phyloP scores from a whole-genome alignment of 2,888 invertebrate genomes.

The Macaria liturata region DNA sequence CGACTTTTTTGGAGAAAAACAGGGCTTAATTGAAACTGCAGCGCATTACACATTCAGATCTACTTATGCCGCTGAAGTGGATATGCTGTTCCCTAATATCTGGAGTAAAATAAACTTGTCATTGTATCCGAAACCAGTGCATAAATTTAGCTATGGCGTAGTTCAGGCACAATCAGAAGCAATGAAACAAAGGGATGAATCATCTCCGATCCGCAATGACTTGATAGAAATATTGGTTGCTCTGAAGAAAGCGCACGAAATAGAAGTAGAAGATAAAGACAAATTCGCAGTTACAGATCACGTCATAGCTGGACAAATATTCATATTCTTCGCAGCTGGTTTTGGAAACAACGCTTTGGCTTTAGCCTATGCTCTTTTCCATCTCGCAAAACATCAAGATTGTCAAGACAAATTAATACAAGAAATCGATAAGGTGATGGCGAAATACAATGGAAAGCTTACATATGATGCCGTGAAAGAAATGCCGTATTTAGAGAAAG shows the following conservation, averaged over 20 bases:
- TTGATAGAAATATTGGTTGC: conserved; percentile 42
- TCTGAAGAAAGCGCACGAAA: conserved; percentile 31
- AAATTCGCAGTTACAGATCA: conserved; percentile 47
- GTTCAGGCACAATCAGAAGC: conserved; percentile 29
- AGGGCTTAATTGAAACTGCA: conserved; percentile 33
- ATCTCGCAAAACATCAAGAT: conserved; percentile 59
- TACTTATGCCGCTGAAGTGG: conserved; percentile 39
- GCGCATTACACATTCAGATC: conserved; percentile 36
- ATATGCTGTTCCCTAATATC: conserved; percentile 44
- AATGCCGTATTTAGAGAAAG: conserved; percentile 64
- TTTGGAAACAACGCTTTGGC: conserved; percentile 67
- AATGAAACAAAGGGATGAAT: conserved; percentile 20
- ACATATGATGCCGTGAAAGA: conserved; percentile 62
- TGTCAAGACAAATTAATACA: conserved; percentile 55
- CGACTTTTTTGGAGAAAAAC: conserved; percentile 38
- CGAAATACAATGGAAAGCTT: conserved; percentile 50
- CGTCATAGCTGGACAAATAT: conserved; percentile 60
- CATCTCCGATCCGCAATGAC: conserved; percentile 26
- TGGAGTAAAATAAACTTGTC: conserved; percentile 39
- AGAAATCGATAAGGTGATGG: conserved; percentile 55
- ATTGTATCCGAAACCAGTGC: conserved; percentile 32
- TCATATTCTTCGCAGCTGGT: conserved; percentile 68
- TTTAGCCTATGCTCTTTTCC: conserved; percentile 56
- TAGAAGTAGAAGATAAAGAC: conserved; percentile 21
- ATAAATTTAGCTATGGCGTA: conserved; percentile 39